Base-by-base conservation (phyloP, 2,888 invertebrate genomes). In the Eilema caniola region DNA sequence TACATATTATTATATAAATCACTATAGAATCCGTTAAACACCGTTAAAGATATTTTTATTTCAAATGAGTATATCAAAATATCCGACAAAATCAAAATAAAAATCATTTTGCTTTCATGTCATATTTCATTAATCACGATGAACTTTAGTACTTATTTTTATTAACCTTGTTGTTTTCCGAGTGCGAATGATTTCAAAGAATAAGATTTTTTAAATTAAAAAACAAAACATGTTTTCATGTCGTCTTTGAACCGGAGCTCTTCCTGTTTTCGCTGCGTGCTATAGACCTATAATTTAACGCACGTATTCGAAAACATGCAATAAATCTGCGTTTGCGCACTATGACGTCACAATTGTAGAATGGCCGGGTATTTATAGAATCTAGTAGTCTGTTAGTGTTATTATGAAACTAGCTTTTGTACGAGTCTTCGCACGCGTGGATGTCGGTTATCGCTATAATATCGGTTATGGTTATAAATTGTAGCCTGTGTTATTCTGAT, bases 221-320 rank as follows among this genome's bases (percentile, higher is more conserved):
- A 23, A 59, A 24, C 57, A 14, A 59, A 25, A 14, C 25, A 24
- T 24, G 25, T 14, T 25, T 59, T 59, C 57, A 59, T 12, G 4
- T 28, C n/a, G 28, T 10, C 31, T 41, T 63, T 64, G 59, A 64
- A n/a, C 25, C n/a, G 59, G 11, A 59, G 4, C 47, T 24, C 47
- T 64, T 65, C 69, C 65, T 70, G 53, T 25, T 28, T 66, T 28
- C 2, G 25, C n/a, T 1, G 14, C 31, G 24, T 12, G 20, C 25
- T 62, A 66, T 23, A 2, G 37, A n/a, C 25, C 14, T 33, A 28
- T 66, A 47, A 41, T 56, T 47, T 57, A 59, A 37, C 62, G 72
- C 74, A 73, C n/a, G 69, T 71, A 81, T 73, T 81, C 66, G 69
- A 78, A 81, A 81, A 80, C 78, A 81, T 66, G 72, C 62, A 61